Base-by-base conservation (phyloP, 2,797 vertebrate species). In the Anguilla anguilla region DNA sequence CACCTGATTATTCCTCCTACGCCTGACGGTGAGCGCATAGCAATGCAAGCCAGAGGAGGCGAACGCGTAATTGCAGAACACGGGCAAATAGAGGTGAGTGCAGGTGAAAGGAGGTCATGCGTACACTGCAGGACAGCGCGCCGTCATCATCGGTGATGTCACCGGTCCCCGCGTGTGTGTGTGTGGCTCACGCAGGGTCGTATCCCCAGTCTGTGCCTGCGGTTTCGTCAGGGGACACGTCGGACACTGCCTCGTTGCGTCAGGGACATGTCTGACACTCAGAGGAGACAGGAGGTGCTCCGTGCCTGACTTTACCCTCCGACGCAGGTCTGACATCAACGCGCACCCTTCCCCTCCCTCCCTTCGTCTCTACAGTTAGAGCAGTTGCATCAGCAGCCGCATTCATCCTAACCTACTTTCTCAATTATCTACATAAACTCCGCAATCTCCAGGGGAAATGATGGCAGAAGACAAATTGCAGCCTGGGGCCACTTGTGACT, bases 371-470 rank as follows among this genome's bases (percentile, higher is more conserved):
- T 31, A 3, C 55, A 19, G 53, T 81, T 74, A 72, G 46, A 88
- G 49, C 35, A 25, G 77, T 86, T 88, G 35, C 89, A 87, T 90
- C 89, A 88, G 74, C 83, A 72, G 91, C 91, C 90, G 92, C 92
- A 93, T 95, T 95, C 91, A 94, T 95, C 93, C 94, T 94, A 94
- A 95, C 95, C 95, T 94, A 95, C 93, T 96, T 95, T 95, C 88
- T 84, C 91, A 92, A 93, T 94, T 95, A 95, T 94, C 94, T 94
- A 91, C 93, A 95, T 94, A 95, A 94, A 95, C 92, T 90, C 91
- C 89, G 91, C 89, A 86, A 90, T 93, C 93, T 94, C 92, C 51
- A 39, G 88, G 89, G 93, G 92, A 88, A 89, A 87, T 90, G 91
- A 88, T 17, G 87, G 90, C 93, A 91, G 89, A 89, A 95, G 94